Evolutionary conservation across 2,797 vertebrate genomes (phyloP).

Genomic region (Eulemur mongoz): DNA sequence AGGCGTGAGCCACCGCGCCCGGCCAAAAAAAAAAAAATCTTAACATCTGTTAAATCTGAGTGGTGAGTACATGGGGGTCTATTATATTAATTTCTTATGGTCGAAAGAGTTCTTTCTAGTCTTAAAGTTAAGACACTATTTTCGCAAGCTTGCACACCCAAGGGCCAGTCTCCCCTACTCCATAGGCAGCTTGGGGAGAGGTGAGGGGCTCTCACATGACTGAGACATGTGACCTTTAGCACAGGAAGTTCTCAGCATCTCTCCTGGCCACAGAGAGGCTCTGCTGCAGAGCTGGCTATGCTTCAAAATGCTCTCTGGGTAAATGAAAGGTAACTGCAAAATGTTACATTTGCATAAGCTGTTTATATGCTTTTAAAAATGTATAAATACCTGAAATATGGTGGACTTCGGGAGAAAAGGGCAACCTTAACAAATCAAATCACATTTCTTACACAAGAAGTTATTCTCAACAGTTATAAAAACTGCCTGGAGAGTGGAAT

Average conservation of each 20-base stretch:
- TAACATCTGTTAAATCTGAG: background rate
- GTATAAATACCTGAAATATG: constrained; percentile 26
- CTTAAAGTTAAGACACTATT: constrained; percentile 18
- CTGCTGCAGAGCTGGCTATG: background rate
- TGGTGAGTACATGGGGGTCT: background rate
- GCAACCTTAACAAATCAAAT: constrained; percentile 25
- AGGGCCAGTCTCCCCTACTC: background rate
- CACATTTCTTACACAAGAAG: constrained; percentile 48
- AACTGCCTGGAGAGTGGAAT: background rate
- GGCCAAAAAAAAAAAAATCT: background rate
- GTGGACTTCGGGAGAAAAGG: background rate
- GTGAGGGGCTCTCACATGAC: background rate
- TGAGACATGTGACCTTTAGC: background rate
- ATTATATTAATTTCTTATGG: constrained; percentile 7
- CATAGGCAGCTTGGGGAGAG: background rate
- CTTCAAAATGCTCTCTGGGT: background rate
- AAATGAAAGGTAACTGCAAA: background rate
- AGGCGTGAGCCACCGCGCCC: too few species aligned
- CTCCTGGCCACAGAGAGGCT: background rate
- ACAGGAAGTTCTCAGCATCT: background rate
- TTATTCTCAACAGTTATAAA: background rate
- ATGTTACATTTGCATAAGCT: background rate
- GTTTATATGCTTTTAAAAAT: constrained; percentile 26
- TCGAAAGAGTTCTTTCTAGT: constrained; percentile 18
- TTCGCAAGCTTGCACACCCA: background rate